phyloP scores from a whole-genome alignment of 2,888 invertebrate genomes.

The Lycia hirtaria region DNA sequence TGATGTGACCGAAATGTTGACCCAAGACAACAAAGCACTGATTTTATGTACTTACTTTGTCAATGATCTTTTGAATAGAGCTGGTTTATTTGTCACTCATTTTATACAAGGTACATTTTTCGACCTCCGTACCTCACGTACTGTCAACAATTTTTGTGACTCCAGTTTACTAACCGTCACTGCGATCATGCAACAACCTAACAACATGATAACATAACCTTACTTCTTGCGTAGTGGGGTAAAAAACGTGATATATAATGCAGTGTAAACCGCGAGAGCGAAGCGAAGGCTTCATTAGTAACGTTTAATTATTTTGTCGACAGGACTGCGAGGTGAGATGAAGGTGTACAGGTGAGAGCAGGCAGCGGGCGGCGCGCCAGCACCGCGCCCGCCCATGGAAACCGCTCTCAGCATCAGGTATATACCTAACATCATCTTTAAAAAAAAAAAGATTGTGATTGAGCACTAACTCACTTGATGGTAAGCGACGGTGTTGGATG shows the following conservation, averaged over 20 bases:
- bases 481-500: too few relatives aligned
- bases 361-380: conserved; percentile 78
- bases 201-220: too few relatives aligned
- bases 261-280: neutral
- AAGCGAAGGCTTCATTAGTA: conserved; percentile 11
- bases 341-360: conserved; percentile 77
- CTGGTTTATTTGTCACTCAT: neutral
- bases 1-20: neutral
- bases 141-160: neutral
- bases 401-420: conserved; percentile 70
- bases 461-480: too few relatives aligned
- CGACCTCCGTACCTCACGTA: neutral
- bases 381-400: conserved; percentile 82
- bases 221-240: too few relatives aligned
- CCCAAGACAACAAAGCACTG: too few relatives aligned
- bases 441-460: too few relatives aligned
- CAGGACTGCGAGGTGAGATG: conserved; percentile 67
- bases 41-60: too few relatives aligned
- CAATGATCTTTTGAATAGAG: too few relatives aligned
- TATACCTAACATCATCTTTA: neutral
- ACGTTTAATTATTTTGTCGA: conserved; percentile 56
- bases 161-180: too few relatives aligned
- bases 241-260: too few relatives aligned
- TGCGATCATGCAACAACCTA: too few relatives aligned
- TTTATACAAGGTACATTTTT: neutral